A percentile compares a stretch with the other conserved stretches of the same genome.
Evolutionary conservation across 2,888 invertebrate genomes (phyloP).

Genomic region (Patella pellucida): DNA sequence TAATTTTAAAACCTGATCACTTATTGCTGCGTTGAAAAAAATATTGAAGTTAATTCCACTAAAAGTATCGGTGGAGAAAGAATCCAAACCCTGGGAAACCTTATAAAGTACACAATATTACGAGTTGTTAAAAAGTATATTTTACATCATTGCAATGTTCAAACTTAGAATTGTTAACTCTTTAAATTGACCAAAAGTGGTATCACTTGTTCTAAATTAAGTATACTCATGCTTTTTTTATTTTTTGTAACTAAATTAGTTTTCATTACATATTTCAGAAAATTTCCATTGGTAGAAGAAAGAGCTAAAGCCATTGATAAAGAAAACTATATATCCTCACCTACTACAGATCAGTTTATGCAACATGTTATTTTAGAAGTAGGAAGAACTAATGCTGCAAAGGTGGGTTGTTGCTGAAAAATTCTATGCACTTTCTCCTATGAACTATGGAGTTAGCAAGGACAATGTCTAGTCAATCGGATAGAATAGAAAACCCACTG

Average conservation of each 20-base stretch:
- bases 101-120: too few species aligned
- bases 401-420: too few species aligned
- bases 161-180: neutral
- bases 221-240: neutral
- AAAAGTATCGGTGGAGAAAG: too few species aligned
- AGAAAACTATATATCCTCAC: slow-evolving; percentile 43
- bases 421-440: too few species aligned
- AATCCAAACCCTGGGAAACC: too few species aligned
- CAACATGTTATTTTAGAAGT: slow-evolving; percentile 45
- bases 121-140: neutral
- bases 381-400: slow-evolving; percentile 20
- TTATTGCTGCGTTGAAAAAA: too few species aligned
- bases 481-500: too few species aligned
- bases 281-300: slow-evolving; percentile 53
- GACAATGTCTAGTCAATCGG: too few species aligned
- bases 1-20: too few species aligned
- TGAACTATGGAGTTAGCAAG: too few species aligned
- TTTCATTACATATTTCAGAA: slow-evolving; percentile 35
- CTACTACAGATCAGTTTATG: slow-evolving; percentile 44
- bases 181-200: slow-evolving; percentile 15
- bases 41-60: too few species aligned
- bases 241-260: neutral
- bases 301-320: slow-evolving; percentile 45
- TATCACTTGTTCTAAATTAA: neutral
- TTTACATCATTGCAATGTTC: neutral